Base-by-base conservation (phyloP, 2,113 vertebrate genomes). In the Gavia stellata region DNA sequence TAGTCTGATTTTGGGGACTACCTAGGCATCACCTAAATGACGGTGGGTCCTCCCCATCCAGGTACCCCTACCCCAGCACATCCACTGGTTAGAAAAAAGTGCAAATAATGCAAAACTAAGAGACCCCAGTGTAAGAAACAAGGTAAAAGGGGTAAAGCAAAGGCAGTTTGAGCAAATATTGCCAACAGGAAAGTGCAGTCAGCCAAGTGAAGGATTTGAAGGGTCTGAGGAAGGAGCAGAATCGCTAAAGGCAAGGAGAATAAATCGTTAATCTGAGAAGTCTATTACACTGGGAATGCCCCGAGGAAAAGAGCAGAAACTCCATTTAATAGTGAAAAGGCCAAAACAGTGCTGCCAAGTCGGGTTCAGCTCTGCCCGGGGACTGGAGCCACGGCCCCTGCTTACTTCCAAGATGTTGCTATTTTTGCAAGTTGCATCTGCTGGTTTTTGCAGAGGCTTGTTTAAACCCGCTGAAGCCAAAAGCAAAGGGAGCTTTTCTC, bases 381-480 rank as follows among this genome's bases (percentile, higher is more conserved):
- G 92, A 68, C 47, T 55, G 55, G 49, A 86, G 89, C 86, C 81
- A 61, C 4, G 9, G 88, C 81, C 92, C 82, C 90, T 91, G 67
- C 81, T 90, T 45, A n/a, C 73, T 95, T 94, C 83, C 79, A 92
- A 92, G 85, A 82, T 74, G 85, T 84, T 93, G 82, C 82, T 96
- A 36, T 89, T 81, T 94, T 90, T 90, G 91, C 90, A n/a, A 17
- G 83, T 79, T 40, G 88, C 45, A 61, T 94, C 91, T 75, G 86
- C 86, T 85, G 92, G 47, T 38, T 86, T 84, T 49, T 68, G 66
- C 89, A 85, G 91, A 40, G 92, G 36, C 62, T 95, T 59, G 36
- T 92, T 92, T 33, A 44, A 84, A 79, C 88, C 78, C 0, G 9
- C 88, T 36, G 19, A 49, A 58, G 91, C 62, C 81, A 80, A 67